Evolutionary conservation across 2,113 vertebrate species (phyloP).

Genomic region (Calyptomena viridis): DNA sequence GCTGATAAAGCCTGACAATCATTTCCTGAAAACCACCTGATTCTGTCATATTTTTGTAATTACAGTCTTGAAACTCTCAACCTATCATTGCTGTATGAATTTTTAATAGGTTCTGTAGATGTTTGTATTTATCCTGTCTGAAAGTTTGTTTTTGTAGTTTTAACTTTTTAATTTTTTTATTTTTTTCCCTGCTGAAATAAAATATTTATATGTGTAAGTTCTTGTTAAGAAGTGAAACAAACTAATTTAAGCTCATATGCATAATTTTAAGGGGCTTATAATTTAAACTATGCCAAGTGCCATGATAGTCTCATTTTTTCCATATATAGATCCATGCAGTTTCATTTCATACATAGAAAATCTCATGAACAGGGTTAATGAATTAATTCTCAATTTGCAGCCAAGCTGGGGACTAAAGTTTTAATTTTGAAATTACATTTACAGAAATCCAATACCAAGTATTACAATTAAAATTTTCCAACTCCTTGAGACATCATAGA

Average conservation of each 20-base stretch:
- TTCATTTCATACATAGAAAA: neutral
- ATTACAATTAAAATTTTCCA: neutral
- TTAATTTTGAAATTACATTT: neutral
- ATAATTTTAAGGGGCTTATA: neutral
- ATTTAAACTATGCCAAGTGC: neutral
- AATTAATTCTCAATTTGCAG: neutral
- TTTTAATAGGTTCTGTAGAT: neutral
- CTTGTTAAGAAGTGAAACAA: neutral
- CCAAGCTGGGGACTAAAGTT: neutral
- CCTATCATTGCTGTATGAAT: neutral
- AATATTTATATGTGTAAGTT: neutral
- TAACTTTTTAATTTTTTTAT: too few relatives aligned
- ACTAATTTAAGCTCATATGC: neutral
- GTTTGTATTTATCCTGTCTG: neutral
- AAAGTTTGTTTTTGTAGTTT: neutral
- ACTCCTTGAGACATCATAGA: neutral
- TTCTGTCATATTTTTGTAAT: neutral
- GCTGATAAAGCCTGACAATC: neutral
- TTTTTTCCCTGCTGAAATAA: neutral
- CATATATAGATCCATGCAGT: neutral
- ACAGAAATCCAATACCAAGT: neutral
- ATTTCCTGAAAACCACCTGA: neutral
- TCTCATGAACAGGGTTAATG: neutral
- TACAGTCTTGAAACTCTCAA: neutral
- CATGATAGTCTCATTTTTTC: neutral